phyloP scores from a whole-genome alignment of 1,140 invertebrate genomes.

The Tetraneura akinire region DNA sequence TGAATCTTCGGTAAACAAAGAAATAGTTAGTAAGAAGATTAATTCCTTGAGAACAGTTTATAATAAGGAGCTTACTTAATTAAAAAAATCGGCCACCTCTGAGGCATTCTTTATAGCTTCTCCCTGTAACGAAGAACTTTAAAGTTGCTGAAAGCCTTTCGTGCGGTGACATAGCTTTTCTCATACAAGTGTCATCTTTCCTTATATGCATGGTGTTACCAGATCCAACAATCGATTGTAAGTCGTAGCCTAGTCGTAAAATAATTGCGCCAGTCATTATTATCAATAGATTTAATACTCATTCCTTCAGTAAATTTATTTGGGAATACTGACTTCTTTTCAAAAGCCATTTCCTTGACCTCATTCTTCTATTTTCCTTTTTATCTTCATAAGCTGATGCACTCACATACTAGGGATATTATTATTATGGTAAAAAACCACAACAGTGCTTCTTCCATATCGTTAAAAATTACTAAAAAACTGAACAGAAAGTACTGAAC shows the following conservation, averaged over 20 bases:
- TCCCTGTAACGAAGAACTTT: too few relatives aligned
- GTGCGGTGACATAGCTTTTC: too few relatives aligned
- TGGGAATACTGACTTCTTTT: background rate
- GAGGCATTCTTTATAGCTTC: too few relatives aligned
- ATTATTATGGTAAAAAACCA: background rate
- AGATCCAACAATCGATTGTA: too few relatives aligned
- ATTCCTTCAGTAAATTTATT: too few relatives aligned
- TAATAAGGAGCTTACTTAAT: slow-evolving; percentile 2
- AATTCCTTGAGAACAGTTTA: slow-evolving; percentile 21
- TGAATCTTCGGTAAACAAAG: slow-evolving; percentile 5
- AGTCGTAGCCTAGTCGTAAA: too few relatives aligned
- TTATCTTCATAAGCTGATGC: slow-evolving; percentile 10
- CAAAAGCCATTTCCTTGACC: background rate
- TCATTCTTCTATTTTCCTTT: background rate
- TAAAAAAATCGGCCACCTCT: slow-evolving; percentile 16
- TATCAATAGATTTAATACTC: too few relatives aligned
- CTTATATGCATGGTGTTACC: too few relatives aligned
- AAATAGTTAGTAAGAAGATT: slow-evolving; percentile 1
- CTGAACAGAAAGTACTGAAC: background rate
- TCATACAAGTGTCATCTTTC: too few relatives aligned
- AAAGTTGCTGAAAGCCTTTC: too few relatives aligned
- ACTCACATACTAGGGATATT: background rate
- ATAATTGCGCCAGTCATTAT: too few relatives aligned
- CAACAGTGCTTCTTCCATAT: slow-evolving; percentile 12
- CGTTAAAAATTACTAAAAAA: background rate